Percentiles rank a stretch among this genome's conserved stretches.
phyloP scores from a whole-genome alignment of 2,888 invertebrate genomes.

The Holacanthella duospinosa region DNA sequence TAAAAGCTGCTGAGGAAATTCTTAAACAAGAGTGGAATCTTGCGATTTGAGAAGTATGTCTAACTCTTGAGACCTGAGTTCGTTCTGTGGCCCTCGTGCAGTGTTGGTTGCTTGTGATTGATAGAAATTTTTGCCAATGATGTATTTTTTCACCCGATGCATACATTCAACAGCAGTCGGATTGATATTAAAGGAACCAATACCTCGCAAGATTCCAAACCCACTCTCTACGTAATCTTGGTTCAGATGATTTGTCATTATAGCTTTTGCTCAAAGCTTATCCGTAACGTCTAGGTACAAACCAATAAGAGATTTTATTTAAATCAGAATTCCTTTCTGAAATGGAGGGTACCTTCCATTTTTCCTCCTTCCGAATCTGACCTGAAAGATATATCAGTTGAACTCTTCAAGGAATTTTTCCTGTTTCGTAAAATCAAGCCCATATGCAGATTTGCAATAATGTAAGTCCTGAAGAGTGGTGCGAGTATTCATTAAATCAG shows the following conservation, averaged over 20 bases:
- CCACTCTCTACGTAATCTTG: neutral
- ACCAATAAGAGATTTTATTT: neutral
- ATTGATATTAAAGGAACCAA: neutral
- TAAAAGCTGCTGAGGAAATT: neutral
- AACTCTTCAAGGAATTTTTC: neutral
- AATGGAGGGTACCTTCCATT: neutral
- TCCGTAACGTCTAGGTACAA: neutral
- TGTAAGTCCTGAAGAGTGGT: neutral
- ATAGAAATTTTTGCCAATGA: neutral
- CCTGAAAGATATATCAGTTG: neutral
- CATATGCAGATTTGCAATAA: neutral
- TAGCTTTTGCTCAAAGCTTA: neutral
- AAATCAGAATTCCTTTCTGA: neutral
- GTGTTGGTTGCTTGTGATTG: neutral
- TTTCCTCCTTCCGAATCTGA: neutral
- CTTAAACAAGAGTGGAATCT: too few relatives aligned
- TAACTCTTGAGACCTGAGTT: too few relatives aligned
- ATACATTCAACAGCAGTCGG: neutral
- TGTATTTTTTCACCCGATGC: neutral
- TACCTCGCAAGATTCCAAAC: neutral
- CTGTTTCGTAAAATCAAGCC: neutral
- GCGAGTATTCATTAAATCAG: neutral
- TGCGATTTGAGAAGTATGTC: too few relatives aligned
- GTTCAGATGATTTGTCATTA: neutral
- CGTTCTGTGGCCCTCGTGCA: neutral